phyloP scores from a whole-genome alignment of 2,888 invertebrate species.

The Eucera pruinosa region DNA sequence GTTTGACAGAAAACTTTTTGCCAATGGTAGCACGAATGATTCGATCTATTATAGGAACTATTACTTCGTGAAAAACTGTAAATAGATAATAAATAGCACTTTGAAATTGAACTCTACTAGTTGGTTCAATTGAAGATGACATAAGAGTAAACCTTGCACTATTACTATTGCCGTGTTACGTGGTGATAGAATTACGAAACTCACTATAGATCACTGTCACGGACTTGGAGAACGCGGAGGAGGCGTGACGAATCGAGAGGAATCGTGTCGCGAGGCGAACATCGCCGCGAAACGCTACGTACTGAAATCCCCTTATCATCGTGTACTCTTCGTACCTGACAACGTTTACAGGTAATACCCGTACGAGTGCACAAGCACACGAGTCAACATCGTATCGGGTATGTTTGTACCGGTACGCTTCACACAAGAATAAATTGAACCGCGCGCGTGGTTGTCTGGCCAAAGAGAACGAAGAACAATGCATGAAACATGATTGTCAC shows the following conservation, averaged over 20 bases:
- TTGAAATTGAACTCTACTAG: neutral
- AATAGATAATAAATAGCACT: too few species aligned
- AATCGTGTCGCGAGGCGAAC: slow-evolving; percentile 22
- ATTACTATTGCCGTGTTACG: neutral
- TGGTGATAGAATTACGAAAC: slow-evolving; percentile 4
- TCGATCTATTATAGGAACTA: too few species aligned
- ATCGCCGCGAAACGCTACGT: slow-evolving; percentile 18
- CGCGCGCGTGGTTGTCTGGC: slow-evolving; percentile 37
- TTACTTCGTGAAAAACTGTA: too few species aligned
- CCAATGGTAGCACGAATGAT: too few species aligned
- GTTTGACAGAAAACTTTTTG: too few species aligned
- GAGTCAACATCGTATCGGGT: neutral
- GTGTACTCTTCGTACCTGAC: slow-evolving; percentile 21
- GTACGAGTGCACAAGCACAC: neutral
- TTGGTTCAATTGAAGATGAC: neutral
- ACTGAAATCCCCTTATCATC: slow-evolving; percentile 59
- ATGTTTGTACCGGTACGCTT: neutral
- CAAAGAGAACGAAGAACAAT: neutral
- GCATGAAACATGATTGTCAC: neutral
- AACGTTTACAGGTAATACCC: slow-evolving; percentile 15
- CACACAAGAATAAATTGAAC: slow-evolving; percentile 31
- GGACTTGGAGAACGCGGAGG: neutral
- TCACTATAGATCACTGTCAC: slow-evolving; percentile 20
- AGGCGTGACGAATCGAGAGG: slow-evolving; percentile 5
- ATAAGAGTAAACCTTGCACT: neutral